These are phyloP conservation scores for Bombyx huttoni DNA, from an alignment of 2,888 invertebrate genomes.

Conservation along the genomic window DNA sequence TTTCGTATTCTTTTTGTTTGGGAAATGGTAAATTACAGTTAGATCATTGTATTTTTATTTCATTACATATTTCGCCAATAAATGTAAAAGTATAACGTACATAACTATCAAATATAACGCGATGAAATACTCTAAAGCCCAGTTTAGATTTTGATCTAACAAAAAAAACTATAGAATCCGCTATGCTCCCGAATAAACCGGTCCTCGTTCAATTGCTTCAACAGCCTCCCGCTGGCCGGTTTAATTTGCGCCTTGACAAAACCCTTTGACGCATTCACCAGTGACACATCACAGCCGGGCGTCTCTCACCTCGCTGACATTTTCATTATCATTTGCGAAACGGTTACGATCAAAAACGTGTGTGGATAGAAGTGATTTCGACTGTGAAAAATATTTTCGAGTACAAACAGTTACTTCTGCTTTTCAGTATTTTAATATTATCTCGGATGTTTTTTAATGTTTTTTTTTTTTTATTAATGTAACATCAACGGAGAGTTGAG, in stretches of 20 bases:
- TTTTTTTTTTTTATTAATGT: too few species aligned
- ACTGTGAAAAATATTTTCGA: not conserved
- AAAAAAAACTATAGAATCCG: not conserved
- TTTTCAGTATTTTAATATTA: too few species aligned
- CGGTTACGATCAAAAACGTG: not conserved
- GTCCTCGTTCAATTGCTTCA: slow-evolving; percentile 42
- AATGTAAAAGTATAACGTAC: too few species aligned
- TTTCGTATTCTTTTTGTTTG: slow-evolving; percentile 33
- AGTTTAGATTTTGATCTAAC: not conserved
- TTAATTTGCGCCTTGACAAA: slow-evolving; percentile 62
- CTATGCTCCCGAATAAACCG: slow-evolving; percentile 17
- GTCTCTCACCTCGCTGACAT: slow-evolving; percentile 50
- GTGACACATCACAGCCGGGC: slow-evolving; percentile 61
- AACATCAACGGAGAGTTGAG: too few species aligned
- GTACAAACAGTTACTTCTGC: too few species aligned
- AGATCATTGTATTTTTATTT: slow-evolving; percentile 9
- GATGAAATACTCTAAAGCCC: not conserved
- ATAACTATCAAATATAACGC: not conserved
- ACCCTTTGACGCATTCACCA: slow-evolving; percentile 61
- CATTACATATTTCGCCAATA: slow-evolving; percentile 1
- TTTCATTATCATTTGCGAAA: slow-evolving; percentile 36
- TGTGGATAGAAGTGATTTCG: not conserved
- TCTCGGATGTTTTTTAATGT: too few species aligned
- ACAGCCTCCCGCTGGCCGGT: slow-evolving; percentile 58
- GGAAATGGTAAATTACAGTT: slow-evolving; percentile 35